phyloP scores from a whole-genome alignment of 2,888 invertebrate species.

The Actias luna region DNA sequence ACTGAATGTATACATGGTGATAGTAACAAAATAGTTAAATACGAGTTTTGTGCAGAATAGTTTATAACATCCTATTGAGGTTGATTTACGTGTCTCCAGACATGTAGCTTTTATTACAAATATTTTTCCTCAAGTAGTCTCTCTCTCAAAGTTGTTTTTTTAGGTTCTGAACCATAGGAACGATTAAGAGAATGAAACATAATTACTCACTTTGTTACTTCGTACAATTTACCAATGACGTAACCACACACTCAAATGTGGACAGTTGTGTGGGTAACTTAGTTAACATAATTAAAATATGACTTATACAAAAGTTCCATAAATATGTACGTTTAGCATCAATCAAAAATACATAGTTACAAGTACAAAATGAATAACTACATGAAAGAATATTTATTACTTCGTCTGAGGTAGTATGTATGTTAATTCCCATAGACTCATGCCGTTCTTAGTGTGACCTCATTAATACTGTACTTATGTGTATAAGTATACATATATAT shows the following conservation, averaged over 20 bases:
- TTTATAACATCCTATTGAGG: not conserved
- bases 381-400: not conserved
- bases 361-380: not conserved
- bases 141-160: not conserved
- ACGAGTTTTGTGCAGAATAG: not conserved
- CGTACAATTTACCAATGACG: not conserved
- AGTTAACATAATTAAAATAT: not conserved
- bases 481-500: conserved; percentile 6
- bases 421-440: conserved; percentile 25
- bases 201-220: not conserved
- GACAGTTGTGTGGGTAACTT: not conserved
- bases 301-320: not conserved
- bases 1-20: not conserved
- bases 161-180: not conserved
- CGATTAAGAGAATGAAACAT: not conserved
- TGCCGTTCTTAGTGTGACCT: conserved; percentile 58
- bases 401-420: not conserved
- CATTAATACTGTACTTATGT: conserved; percentile 31
- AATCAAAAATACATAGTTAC: not conserved
- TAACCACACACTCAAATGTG: not conserved
- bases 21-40: not conserved
- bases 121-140: not conserved
- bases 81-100: not conserved
- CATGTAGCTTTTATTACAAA: too few species aligned
- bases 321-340: not conserved